phyloP scores from a whole-genome alignment of 2,888 invertebrate species.

The Drosophila peninsularis region DNA sequence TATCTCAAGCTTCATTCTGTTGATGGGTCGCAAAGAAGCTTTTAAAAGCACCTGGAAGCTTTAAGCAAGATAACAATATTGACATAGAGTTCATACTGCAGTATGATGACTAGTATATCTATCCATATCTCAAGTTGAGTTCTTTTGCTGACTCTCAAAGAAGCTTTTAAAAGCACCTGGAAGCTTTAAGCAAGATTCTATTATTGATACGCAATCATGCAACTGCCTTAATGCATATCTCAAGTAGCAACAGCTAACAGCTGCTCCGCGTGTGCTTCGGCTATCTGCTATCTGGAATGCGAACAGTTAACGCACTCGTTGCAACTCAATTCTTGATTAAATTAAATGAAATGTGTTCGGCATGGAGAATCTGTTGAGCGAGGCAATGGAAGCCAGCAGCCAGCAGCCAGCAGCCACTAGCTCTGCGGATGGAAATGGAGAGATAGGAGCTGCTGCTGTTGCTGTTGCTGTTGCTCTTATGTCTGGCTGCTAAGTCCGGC shows the following conservation, averaged over 20 bases:
- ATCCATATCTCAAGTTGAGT: background rate
- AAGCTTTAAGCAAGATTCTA: background rate
- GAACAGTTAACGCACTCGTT: constrained; percentile 15
- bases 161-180: background rate
- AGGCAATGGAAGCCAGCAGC: background rate
- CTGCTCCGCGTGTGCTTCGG: background rate
- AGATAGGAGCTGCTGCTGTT: constrained; percentile 2
- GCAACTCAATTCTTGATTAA: constrained; percentile 18
- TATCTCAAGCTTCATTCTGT: no score
- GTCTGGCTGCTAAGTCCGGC: constrained; percentile 29
- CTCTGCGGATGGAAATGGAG: background rate
- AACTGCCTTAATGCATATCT: background rate
- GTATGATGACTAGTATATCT: no score
- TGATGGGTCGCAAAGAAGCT: no score
- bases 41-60: background rate
- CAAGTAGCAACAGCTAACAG: background rate
- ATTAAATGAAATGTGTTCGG: constrained; percentile 16
- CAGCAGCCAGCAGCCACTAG: background rate
- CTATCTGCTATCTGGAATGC: background rate
- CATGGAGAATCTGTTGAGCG: background rate
- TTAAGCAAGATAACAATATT: background rate
- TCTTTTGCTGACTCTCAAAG: background rate
- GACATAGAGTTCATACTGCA: background rate
- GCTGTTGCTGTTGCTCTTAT: background rate
- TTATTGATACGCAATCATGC: background rate